phyloP scores from a whole-genome alignment of 1,140 invertebrate genomes.

The Sitobion miscanthi region DNA sequence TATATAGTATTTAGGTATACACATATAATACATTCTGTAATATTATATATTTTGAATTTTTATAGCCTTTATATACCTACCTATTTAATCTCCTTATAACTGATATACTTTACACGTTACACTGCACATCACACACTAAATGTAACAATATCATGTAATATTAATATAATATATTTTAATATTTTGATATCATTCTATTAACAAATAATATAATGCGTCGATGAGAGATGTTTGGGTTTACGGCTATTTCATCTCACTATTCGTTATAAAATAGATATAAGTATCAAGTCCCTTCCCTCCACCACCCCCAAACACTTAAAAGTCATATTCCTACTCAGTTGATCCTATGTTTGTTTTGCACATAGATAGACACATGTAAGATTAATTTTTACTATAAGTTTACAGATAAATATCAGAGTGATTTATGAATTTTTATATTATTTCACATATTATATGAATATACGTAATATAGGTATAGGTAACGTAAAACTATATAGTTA shows the following conservation, averaged over 20 bases:
- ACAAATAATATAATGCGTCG: neutral
- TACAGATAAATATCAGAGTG: neutral
- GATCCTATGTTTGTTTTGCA: neutral
- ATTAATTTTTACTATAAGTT: neutral
- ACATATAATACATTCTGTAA: too few relatives aligned
- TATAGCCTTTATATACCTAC: too few relatives aligned
- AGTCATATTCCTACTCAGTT: neutral
- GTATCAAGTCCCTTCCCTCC: too few relatives aligned
- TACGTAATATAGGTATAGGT: neutral
- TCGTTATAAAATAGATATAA: too few relatives aligned
- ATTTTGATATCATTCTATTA: neutral
- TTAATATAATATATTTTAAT: too few relatives aligned
- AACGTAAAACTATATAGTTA: neutral
- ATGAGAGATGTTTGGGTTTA: too few relatives aligned
- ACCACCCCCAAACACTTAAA: neutral
- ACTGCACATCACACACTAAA: too few relatives aligned
- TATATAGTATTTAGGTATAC: too few relatives aligned
- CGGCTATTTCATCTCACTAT: too few relatives aligned
- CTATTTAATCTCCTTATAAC: too few relatives aligned
- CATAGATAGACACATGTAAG: neutral
- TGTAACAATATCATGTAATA: neutral
- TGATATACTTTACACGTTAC: too few relatives aligned
- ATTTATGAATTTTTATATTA: neutral
- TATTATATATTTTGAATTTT: too few relatives aligned
- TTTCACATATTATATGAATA: neutral